phyloP scores from a whole-genome alignment of 2,113 vertebrate genomes.

The Cynopterus brachyotis region DNA sequence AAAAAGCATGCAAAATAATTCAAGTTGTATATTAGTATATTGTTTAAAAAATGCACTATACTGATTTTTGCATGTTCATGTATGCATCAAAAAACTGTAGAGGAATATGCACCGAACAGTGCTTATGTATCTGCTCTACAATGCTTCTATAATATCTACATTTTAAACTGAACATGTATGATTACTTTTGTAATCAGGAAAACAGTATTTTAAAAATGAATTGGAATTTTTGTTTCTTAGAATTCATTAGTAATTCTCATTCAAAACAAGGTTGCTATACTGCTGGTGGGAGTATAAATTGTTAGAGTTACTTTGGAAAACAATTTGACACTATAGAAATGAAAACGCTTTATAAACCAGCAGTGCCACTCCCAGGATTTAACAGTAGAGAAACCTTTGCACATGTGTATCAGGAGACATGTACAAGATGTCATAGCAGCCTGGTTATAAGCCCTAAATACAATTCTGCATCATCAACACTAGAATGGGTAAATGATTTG shows the following conservation, averaged over 20 bases:
- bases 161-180: background rate
- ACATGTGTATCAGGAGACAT: background rate
- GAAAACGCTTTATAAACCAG: background rate
- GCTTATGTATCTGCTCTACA: background rate
- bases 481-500: background rate
- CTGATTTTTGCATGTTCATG: background rate
- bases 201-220: background rate
- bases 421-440: background rate
- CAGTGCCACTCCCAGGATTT: background rate
- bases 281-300: background rate
- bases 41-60: background rate
- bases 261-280: background rate
- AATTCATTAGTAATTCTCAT: background rate
- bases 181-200: conserved; percentile 20
- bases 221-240: conserved; percentile 2
- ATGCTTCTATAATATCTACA: background rate
- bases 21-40: background rate
- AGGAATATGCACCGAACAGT: background rate
- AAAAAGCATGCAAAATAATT: background rate
- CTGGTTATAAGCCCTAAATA: background rate
- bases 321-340: background rate
- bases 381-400: background rate
- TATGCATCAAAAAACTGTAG: background rate
- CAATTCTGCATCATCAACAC: background rate
- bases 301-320: background rate